A percentile compares a stretch with the other conserved stretches of the same genome.
These are phyloP conservation scores for Reinhardtius hippoglossoides DNA, from an alignment of 2,113 vertebrate species.

Conservation along the genomic window DNA sequence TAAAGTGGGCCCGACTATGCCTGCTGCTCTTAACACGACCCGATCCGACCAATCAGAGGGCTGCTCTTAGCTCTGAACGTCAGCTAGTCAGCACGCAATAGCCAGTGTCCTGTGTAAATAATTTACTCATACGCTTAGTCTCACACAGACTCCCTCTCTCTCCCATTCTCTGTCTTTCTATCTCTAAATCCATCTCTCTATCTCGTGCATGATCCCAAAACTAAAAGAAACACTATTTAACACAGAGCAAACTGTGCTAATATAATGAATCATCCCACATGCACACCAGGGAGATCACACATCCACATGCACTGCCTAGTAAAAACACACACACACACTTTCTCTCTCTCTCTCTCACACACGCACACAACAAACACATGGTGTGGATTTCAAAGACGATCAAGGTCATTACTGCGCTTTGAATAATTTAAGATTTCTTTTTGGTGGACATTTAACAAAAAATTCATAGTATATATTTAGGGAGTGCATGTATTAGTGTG, in stretches of 20 bases:
- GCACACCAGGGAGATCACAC: constrained; percentile 42
- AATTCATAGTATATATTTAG: not conserved
- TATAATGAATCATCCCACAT: constrained; percentile 63
- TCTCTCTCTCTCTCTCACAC: not conserved
- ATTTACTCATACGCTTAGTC: constrained; percentile 70
- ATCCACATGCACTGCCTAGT: constrained; percentile 4
- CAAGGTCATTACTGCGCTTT: constrained; percentile 70
- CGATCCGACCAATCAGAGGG: constrained; percentile 54
- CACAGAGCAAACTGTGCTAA: constrained; percentile 48
- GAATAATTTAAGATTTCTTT: constrained; percentile 67
- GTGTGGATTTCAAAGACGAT: constrained; percentile 68
- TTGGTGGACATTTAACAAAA: constrained; percentile 41
- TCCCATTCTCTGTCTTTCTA: not conserved
- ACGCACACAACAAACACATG: constrained; percentile 26
- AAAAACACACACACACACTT: constrained; percentile 1
- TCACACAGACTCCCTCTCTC: constrained; percentile 27
- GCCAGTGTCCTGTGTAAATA: constrained; percentile 79
- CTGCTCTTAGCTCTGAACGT: constrained; percentile 26
- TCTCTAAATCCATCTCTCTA: constrained; percentile 2
- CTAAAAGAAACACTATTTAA: constrained; percentile 28
- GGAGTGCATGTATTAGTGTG: not conserved
- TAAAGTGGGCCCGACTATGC: constrained; percentile 51
- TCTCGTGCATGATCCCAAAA: constrained; percentile 38
- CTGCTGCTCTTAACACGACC: constrained; percentile 43
- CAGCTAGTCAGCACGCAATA: constrained; percentile 52